phyloP scores from a whole-genome alignment of 2,797 vertebrate genomes.

The Siniperca obscura region DNA sequence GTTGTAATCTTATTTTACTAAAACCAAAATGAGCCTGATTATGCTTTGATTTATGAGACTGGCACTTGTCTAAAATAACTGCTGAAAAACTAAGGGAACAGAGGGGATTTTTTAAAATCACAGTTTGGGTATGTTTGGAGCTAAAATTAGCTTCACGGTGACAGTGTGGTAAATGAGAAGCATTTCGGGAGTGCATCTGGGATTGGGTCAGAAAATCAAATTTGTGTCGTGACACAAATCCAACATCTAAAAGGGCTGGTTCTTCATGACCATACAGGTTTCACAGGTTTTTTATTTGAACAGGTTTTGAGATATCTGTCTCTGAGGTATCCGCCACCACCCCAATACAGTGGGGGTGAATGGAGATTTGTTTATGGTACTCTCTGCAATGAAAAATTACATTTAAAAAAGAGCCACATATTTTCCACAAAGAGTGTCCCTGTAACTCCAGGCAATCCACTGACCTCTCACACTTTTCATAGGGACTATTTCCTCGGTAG shows the following conservation, averaged over 20 bases:
- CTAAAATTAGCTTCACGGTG: constrained; percentile 9
- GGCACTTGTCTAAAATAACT: constrained; percentile 4
- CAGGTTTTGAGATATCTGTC: too few species aligned
- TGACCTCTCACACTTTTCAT: not conserved
- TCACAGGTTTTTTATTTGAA: not conserved
- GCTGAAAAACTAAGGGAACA: not conserved
- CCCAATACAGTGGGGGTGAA: not conserved
- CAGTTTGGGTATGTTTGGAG: not conserved
- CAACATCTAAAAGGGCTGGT: not conserved
- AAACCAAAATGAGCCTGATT: constrained; percentile 12
- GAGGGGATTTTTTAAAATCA: not conserved
- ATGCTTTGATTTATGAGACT: constrained; percentile 21
- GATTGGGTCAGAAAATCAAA: not conserved
- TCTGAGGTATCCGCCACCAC: not conserved
- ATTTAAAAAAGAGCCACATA: not conserved
- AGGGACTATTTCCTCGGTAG: not conserved
- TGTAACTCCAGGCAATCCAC: not conserved
- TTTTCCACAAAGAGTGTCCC: not conserved
- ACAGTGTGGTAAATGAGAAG: not conserved
- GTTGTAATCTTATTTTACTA: not conserved
- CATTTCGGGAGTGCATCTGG: not conserved
- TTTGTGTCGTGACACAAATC: not conserved
- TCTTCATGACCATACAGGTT: not conserved
- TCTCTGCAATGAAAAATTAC: not conserved
- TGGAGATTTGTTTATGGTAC: not conserved